Evolutionary conservation across 2,888 invertebrate species (phyloP), one percentile per base, ranked within the genome.

Genomic region (Campoletis raptor): DNA sequence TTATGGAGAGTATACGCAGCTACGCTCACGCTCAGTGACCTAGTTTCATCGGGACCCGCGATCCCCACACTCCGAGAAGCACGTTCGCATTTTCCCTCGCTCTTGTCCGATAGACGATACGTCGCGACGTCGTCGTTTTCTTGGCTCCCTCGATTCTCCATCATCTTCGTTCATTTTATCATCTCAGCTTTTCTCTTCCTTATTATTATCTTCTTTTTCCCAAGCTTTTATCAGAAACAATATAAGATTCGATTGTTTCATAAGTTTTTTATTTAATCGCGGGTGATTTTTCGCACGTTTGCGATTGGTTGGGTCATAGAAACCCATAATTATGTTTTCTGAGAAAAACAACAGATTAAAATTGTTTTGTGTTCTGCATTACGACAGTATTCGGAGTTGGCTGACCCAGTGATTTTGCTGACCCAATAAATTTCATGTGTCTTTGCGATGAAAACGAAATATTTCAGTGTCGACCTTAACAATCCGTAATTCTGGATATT

Each of bases 31-130:
- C 87, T 85, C 80, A 67, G 54, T 88, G 88, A 88, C 88, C 88
- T 84, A 88, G 88, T 88, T 88, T 86, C 82, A 54, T 83, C 83
- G 83, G 85, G 86, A 88, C 81, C 82, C 86, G 85, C 83, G 80
- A 83, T 79, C 83, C 76, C 85, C 70, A 64, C 54, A 42, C 52
- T 69, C 36, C 45, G 64, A 21, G 24, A 69, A 79, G 73, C 66
- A 67, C 81, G 74, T 15, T 73, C 83, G 85, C 80, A 79, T 79
- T 70, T 81, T 80, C 76, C 79, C 78, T 69, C 70, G 73, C 52
- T 70, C 80, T 80, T 78, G 72, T 82, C 69, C 81, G 87, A 80
- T 61, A 86, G 84, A 85, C 84, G 79, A 42, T 54, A 52, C 79
- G 82, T 80, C 85, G 85, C 81, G 77, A 81, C 85, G 86, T 42